phyloP scores from a whole-genome alignment of 1,140 invertebrate species.

The Panulirus ornatus region DNA sequence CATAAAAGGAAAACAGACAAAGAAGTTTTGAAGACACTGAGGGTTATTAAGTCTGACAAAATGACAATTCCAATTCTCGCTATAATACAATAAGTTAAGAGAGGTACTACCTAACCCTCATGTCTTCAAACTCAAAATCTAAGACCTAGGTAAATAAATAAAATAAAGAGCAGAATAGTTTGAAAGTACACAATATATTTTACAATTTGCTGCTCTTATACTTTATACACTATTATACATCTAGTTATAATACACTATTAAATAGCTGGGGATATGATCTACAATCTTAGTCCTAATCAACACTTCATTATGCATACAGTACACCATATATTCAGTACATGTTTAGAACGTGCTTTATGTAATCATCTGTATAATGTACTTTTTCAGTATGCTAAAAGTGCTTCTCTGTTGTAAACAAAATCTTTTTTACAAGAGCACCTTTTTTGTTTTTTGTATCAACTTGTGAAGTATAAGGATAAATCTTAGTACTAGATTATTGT shows the following conservation, averaged over 20 bases:
- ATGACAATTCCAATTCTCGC: not conserved
- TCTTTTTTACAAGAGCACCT: constrained; percentile 11
- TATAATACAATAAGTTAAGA: not conserved
- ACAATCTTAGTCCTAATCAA: too few relatives aligned
- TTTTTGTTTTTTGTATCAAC: constrained; percentile 32
- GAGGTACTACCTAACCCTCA: constrained; percentile 4
- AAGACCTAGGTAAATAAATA: constrained; percentile 2
- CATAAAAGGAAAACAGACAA: constrained; percentile 10
- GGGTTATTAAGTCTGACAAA: not conserved
- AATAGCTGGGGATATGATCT: not conserved
- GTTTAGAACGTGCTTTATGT: not conserved
- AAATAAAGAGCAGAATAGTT: not conserved
- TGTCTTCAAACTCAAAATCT: not conserved
- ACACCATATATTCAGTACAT: not conserved
- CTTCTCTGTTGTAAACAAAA: constrained; percentile 11
- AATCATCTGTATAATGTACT: not conserved
- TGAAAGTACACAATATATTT: constrained; percentile 4
- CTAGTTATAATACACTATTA: constrained; percentile 8
- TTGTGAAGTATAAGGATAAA: constrained; percentile 19
- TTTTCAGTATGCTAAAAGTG: not conserved
- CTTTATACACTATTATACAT: constrained; percentile 2
- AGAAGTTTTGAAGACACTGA: constrained; percentile 7
- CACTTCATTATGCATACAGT: not conserved
- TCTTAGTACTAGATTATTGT: constrained; percentile 37
- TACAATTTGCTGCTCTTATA: constrained; percentile 8